phyloP scores from a whole-genome alignment of 2,797 vertebrate genomes.

The Polyboroides typus region DNA sequence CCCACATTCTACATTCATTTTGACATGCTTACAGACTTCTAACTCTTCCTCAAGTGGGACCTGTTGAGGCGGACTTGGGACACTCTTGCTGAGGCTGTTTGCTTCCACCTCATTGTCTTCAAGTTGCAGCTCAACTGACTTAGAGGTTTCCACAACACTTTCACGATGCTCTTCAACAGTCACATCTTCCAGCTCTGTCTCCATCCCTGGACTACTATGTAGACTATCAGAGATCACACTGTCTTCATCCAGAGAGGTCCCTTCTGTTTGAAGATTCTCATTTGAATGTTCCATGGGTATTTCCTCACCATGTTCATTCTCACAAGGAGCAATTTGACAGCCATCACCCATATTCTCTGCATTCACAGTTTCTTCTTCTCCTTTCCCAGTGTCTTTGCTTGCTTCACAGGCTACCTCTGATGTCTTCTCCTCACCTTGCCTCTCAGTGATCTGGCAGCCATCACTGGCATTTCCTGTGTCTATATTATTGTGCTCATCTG shows the following conservation, averaged over 20 bases:
- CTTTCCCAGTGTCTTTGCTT: neutral
- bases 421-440: neutral
- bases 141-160: neutral
- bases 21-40: neutral
- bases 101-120: neutral
- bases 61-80: neutral
- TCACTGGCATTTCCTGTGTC: neutral
- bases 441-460: neutral
- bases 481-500: neutral
- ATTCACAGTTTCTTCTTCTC: neutral
- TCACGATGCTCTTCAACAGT: neutral
- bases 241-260: slow-evolving; percentile 19
- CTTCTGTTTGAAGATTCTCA: slow-evolving; percentile 43
- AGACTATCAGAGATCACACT: neutral
- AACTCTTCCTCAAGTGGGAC: neutral
- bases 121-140: neutral
- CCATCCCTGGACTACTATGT: neutral
- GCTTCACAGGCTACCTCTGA: neutral
- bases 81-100: neutral
- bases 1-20: neutral
- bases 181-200: neutral
- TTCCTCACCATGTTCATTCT: slow-evolving; percentile 53
- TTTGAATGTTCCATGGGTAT: neutral
- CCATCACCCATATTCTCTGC: slow-evolving; percentile 39
- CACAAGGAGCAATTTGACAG: slow-evolving; percentile 63